Percentiles rank a stretch among this genome's conserved stretches.
Evolutionary conservation across 1,140 invertebrate genomes (phyloP).

Genomic region (Leptopilina boulardi): DNA sequence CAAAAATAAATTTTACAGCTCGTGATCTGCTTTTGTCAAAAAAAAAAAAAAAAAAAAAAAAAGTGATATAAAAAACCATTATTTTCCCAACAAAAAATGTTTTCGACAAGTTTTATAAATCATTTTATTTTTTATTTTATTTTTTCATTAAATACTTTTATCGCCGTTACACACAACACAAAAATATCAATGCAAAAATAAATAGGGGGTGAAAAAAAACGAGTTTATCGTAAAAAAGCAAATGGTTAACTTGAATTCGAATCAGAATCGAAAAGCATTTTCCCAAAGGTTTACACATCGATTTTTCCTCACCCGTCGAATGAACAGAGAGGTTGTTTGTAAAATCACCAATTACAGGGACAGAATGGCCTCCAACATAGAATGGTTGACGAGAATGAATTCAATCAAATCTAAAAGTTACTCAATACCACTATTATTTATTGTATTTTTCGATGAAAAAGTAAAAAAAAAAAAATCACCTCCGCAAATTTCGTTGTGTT

Average conservation of each 20-base stretch:
- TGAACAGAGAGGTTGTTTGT: slow-evolving; percentile 26
- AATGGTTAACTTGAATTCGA: not conserved
- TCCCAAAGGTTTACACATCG: slow-evolving; percentile 1
- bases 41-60: not conserved
- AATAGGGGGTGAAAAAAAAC: not conserved
- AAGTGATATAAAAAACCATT: too few species aligned
- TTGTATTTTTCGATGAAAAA: not conserved
- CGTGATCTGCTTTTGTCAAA: not conserved
- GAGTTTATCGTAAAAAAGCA: not conserved
- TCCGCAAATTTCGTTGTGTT: not conserved
- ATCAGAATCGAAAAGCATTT: not conserved
- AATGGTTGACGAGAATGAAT: not conserved
- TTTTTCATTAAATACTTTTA: not conserved
- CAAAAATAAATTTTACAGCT: not conserved
- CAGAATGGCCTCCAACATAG: not conserved
- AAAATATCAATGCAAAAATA: not conserved
- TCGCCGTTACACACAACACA: not conserved
- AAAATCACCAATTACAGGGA: slow-evolving; percentile 17
- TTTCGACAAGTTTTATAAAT: not conserved
- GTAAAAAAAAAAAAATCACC: not conserved
- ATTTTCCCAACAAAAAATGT: not conserved
- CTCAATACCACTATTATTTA: not conserved
- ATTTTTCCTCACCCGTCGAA: slow-evolving; percentile 7
- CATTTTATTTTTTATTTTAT: not conserved
- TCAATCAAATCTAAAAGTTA: slow-evolving; percentile 1